Base-by-base conservation (phyloP, 2,888 invertebrate genomes). In the Chymomyza amoena region DNA sequence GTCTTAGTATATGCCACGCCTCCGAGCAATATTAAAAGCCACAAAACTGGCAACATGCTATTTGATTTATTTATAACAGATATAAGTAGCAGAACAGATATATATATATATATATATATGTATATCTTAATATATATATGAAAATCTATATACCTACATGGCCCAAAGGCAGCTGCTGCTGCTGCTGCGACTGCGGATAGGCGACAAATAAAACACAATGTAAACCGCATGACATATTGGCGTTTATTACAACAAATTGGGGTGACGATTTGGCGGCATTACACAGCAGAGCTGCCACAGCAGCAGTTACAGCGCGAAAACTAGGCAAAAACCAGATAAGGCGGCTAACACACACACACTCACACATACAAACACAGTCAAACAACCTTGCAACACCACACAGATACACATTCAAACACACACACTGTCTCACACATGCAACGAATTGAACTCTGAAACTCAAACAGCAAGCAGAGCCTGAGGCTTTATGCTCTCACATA, bases 161-260 rank as follows among this genome's bases (percentile, higher is more conserved):
- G 52, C 60, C 61, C 69, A 50, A 15, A 5, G 63, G 65, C 61
- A 69, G 66, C 73, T 69, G 68, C 78, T 56, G 59, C 61, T 63
- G 39, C 50, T 57, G 16, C 68, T 59, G 63, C 62, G 28, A 50
- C 32, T 64, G 51, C 68, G 72, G 51, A 54, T 57, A 25, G 68
- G 69, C 79, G 63, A 76, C 74, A 75, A 74, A 76, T 72, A 81
- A 76, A 76, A 75, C 75, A 75, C 70, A 77, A 76, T 70, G 81
- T 73, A 77, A 78, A 83, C 81, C 81, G 66, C 84, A 88, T 81
- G 81, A 89, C 82, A 88, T 82, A 89, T 88, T 89, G 88, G 80
- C 81, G 81, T 84, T 89, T 89, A 88, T 88, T 88, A 80, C 86
- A 88, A 81, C 78, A 90, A 89, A 89, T 86, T 89, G 87, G 81